Conservation (phyloP, 1,140 invertebrate genomes). For the Proctacanthus coquilletti region DNA sequence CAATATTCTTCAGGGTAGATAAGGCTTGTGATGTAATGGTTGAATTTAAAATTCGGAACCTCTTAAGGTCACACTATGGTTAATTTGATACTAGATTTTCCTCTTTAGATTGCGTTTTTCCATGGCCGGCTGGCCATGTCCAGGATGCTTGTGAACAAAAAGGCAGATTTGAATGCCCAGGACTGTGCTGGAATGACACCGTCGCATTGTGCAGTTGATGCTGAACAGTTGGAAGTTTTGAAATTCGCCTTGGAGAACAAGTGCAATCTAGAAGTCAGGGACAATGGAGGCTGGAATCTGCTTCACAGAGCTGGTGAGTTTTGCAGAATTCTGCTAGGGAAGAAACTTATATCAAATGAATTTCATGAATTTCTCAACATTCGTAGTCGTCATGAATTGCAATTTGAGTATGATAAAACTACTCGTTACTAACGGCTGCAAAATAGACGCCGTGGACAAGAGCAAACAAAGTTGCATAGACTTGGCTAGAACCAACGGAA, state of each 20-base stretch:
- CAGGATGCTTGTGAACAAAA: conserved; percentile 24
- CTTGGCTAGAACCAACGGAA: conserved; percentile 18
- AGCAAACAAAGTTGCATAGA: conserved; percentile 16
- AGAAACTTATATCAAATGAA: not conserved
- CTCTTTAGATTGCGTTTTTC: conserved; percentile 19
- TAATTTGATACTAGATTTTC: not conserved
- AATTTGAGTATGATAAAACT: conserved; percentile 20
- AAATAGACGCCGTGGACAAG: conserved; percentile 14
- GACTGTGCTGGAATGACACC: conserved; percentile 25
- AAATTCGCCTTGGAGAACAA: conserved; percentile 23
- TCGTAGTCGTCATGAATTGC: conserved; percentile 20
- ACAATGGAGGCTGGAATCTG: conserved; percentile 21
- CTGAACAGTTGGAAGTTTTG: conserved; percentile 22
- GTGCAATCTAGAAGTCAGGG: conserved; percentile 16
- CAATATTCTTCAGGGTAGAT: not conserved
- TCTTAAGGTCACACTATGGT: not conserved
- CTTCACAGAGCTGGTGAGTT: conserved; percentile 21
- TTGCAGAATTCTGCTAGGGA: not conserved
- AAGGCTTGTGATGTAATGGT: not conserved
- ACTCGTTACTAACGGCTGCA: conserved; percentile 17
- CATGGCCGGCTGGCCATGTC: conserved; percentile 21
- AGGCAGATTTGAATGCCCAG: conserved; percentile 17
- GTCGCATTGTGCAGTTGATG: conserved; percentile 23
- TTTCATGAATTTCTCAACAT: not conserved
- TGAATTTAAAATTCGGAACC: not conserved